Percentiles rank a stretch among this genome's conserved stretches.
Conservation (phyloP, 30 jellyfish, hydroid and myxozoan species). For the Haliclystus octoradiatus region DNA sequence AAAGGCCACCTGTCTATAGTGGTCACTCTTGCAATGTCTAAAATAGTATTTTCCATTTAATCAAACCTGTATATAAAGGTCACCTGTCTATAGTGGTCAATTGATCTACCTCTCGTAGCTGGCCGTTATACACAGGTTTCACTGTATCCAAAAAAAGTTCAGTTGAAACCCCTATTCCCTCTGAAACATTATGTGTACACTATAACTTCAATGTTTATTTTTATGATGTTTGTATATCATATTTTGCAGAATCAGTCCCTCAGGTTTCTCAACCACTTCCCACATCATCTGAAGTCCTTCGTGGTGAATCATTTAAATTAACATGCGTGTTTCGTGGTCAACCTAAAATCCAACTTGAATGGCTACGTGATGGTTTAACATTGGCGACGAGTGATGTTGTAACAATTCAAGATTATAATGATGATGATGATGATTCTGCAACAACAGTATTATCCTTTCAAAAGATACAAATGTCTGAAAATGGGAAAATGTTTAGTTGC, state of each 20-base stretch:
- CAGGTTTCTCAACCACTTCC: conserved; percentile 30
- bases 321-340: conserved; percentile 80
- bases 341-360: conserved; percentile 58
- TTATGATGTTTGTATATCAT: too few relatives aligned
- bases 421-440: background rate
- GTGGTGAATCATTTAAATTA: conserved; percentile 75
- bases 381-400: conserved; percentile 59
- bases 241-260: conserved; percentile 75
- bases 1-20: too few relatives aligned
- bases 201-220: background rate
- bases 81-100: too few relatives aligned
- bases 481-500: conserved; percentile 73
- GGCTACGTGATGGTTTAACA: conserved; percentile 63
- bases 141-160: too few relatives aligned
- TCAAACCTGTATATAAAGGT: too few relatives aligned
- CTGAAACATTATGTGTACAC: background rate
- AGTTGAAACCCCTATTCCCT: background rate
- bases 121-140: too few relatives aligned
- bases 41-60: too few relatives aligned
- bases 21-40: too few relatives aligned
- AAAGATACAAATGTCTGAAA: conserved; percentile 62
- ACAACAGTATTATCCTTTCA: conserved; percentile 39
- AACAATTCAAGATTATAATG: conserved; percentile 28
- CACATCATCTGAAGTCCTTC: conserved; percentile 19
- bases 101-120: too few relatives aligned